Evolutionary conservation across 2,797 vertebrate genomes (phyloP), one percentile per base, ranked within the genome.

Genomic region (Crocidura indochinensis): DNA sequence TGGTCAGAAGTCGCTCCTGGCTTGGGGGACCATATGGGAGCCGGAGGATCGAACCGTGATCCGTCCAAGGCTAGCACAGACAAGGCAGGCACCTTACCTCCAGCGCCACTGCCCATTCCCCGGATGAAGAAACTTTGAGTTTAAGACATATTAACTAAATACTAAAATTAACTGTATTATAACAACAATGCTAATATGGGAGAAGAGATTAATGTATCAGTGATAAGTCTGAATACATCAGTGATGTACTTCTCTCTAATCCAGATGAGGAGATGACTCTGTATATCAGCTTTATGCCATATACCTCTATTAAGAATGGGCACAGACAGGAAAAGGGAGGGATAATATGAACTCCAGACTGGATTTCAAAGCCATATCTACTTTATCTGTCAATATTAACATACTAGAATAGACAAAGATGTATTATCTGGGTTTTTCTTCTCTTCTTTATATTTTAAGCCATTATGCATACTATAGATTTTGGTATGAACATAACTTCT

Each of bases 111-210:
- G n/a, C n/a, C n/a, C n/a, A n/a, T n/a, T n/a, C n/a, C n/a, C n/a
- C n/a, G 94, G 94, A 81, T 94, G 88, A 94, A 95, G 87, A 86
- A 88, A 78, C 95, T 95, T 92, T 89, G 88, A 91, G 93, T 94
- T 84, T 84, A 91, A 95, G 88, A 31, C 77, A 83, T 82, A 68
- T 76, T 93, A 96, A 94, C 81, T 89, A 95, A 96, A 95, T 92
- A 91, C 65, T 95, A 93, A 84, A 83, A 72, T 89, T 74, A 78
- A 96, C 79, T 90, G 88, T 80, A 91, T 93, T 95, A 92, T 78
- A 93, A 91, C 82, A 53, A 94, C 80, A 94, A 72, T 76, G 84
- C 90, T 91, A 87, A 90, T 78, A 78, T 14, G 91, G 46, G 77
- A 91, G 81, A 38, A 38, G 5, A 2, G 5, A 38, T 38, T 90